Conservation (phyloP, 2,113 vertebrate species). For the Papio anubis region DNA sequence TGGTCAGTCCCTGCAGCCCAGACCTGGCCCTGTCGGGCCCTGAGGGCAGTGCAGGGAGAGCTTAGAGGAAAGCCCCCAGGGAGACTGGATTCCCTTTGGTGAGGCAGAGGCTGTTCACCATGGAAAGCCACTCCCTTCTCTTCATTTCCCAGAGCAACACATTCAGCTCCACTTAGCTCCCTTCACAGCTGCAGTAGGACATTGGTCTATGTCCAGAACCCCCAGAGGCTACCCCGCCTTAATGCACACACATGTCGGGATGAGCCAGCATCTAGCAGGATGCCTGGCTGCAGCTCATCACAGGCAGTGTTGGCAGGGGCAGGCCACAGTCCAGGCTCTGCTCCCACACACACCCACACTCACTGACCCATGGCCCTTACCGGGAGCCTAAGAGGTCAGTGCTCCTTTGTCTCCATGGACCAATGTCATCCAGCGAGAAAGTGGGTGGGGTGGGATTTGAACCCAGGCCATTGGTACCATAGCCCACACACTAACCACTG, state of each 20-base stretch:
- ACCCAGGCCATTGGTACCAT: not conserved
- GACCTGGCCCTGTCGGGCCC: rapidly evolving
- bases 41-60: not conserved
- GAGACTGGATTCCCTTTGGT: not conserved
- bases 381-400: not conserved
- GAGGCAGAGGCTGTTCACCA: not conserved
- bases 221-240: not conserved
- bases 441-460: not conserved
- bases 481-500: no score
- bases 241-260: rapidly evolving
- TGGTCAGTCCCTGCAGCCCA: not conserved
- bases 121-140: rapidly evolving
- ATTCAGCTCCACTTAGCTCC: rapidly evolving
- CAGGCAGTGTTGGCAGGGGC: no score
- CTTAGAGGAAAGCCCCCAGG: not conserved
- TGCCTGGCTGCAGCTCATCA: not conserved
- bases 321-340: no score
- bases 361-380: not conserved
- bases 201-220: rapidly evolving
- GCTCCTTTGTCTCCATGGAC: not conserved
- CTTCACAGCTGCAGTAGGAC: rapidly evolving
- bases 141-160: not conserved
- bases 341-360: rapidly evolving
- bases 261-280: not conserved
- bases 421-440: not conserved